Base-by-base conservation (phyloP, 2,113 vertebrate genomes). In the Coptodon rendalli region DNA sequence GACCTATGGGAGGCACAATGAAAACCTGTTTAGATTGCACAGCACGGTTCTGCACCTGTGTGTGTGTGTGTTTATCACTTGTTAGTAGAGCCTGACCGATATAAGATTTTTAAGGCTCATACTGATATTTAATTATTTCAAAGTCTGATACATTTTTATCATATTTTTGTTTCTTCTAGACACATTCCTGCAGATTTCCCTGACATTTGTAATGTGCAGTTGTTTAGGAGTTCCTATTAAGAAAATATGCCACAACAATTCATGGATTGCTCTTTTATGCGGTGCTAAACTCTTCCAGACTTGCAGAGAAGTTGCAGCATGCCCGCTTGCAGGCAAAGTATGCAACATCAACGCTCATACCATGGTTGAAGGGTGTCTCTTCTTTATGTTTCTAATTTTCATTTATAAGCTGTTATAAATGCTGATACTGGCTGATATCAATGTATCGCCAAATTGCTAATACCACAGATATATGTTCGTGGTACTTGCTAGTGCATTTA, bases 11-110 rank as follows among this genome's bases (percentile, higher is more conserved):
- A 86, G 86, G 91, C 88, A 68, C 82, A 90, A 86, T 85, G 61
- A 89, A 89, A 93, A 89, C 81, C 88, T 89, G 92, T 68, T 86
- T 54, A 71, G 54, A 76, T 45, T 83, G 59, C 82, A 22, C 40
- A 85, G 76, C 40, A 34, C 63, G 6, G 36, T 76, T 92, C 59
- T 87, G 48, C 81, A 88, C 80, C 83, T 76, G 89, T 54, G 63
- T 83, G 80, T 83, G 71, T 83, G 63, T 89, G 48, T 56, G 40
- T 61, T 38, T 66, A 78, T 22, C 14, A 50, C 43, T 50, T 87
- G 56, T 80, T 68, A 40, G 29, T 43, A 27, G 40, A 29, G 40
- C 40, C 22, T 29, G 68, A 48, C 9, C 1, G 22, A 73, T 29
- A 48, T 17, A 29, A 9, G 40, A 29, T 0, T 45, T 48, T 29